Base-by-base conservation (phyloP, 2,113 vertebrate species). In the Myocastor coypus region DNA sequence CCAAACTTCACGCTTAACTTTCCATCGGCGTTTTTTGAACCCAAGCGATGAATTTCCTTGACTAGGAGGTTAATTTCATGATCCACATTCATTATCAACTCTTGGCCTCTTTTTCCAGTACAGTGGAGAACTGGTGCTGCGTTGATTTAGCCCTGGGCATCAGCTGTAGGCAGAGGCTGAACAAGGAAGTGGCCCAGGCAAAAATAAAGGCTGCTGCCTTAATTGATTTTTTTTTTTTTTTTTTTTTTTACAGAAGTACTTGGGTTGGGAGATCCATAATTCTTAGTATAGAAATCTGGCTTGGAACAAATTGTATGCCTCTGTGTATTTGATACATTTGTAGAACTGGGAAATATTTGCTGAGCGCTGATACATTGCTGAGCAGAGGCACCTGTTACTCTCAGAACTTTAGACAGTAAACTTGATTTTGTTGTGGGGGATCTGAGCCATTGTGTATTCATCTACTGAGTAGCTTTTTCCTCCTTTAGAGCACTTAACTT, bases 251-350 rank as follows among this genome's bases (percentile, higher is more conserved):
- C 88, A 34, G 12, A 42, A 75, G 30, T 92, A 63, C 34, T 78
- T 92, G 66, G 8, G 30, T 37, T 80, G 37, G 12, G n/a, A 64
- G 7, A 26, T 81, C n/a, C 12, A 2, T 77, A 12, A 87, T 91
- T 81, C 16, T 89, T 87, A 82, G 26, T 91, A 28, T 20, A 91
- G 94, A 87, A 71, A n/a, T 84, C 55, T 96, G 59, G 24, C 81
- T 30, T 50, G 55, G 50, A 85, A 75, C 73, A 87, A 80, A 50
- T 40, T 88, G 6, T 37, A 3, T 71, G 61, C 86, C 46, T 92
- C 37, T 5, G 37, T 28, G 12, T 63, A 63, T 77, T 83, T 83
- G 66, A 34, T 61, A 8, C 7, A 26, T 66, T 50, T 46, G 5
- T 80, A 63, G 92, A 83, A n/a, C 7, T 87, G 57, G 34, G 64